Percentiles rank a stretch among this genome's conserved stretches.
Evolutionary conservation across 2,113 vertebrate species (phyloP).

Genomic region (Hemichromis elongatus): DNA sequence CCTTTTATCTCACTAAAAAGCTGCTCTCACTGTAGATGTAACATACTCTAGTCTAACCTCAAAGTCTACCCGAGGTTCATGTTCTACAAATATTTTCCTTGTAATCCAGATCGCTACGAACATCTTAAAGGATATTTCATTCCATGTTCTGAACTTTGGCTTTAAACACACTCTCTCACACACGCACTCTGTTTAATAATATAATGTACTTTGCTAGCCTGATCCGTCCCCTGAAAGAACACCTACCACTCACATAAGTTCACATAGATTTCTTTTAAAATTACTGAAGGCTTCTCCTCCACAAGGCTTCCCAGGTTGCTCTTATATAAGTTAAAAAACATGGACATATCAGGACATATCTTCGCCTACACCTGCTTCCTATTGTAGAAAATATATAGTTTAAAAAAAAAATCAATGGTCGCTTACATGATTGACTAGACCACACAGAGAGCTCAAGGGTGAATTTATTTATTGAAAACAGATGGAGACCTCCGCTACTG

Average conservation of each 20-base stretch:
- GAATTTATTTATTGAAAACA: conserved; percentile 65
- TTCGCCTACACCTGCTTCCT: conserved; percentile 33
- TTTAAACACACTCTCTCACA: conserved; percentile 16
- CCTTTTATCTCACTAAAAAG: conserved; percentile 51
- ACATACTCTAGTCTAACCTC: conserved; percentile 68
- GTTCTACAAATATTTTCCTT: conserved; percentile 78
- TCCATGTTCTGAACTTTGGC: conserved; percentile 42
- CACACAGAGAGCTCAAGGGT: conserved; percentile 66
- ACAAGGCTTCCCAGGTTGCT: neutral
- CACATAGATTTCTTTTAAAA: conserved; percentile 20
- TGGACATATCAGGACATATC: neutral
- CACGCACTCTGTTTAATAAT: neutral
- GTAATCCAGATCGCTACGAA: conserved; percentile 72
- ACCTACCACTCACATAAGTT: neutral
- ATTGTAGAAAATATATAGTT: conserved; percentile 1
- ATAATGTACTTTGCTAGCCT: neutral
- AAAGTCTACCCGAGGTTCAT: conserved; percentile 65
- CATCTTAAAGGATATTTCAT: conserved; percentile 61
- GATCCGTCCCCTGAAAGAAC: conserved; percentile 10
- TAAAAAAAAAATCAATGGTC: neutral
- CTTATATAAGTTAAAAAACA: neutral
- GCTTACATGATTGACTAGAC: conserved; percentile 53
- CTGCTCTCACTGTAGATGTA: conserved; percentile 63
- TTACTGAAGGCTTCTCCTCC: neutral
- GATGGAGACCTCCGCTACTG: conserved; percentile 52